phyloP scores from a whole-genome alignment of 2,113 vertebrate genomes.

The Addax nasomaculatus region DNA sequence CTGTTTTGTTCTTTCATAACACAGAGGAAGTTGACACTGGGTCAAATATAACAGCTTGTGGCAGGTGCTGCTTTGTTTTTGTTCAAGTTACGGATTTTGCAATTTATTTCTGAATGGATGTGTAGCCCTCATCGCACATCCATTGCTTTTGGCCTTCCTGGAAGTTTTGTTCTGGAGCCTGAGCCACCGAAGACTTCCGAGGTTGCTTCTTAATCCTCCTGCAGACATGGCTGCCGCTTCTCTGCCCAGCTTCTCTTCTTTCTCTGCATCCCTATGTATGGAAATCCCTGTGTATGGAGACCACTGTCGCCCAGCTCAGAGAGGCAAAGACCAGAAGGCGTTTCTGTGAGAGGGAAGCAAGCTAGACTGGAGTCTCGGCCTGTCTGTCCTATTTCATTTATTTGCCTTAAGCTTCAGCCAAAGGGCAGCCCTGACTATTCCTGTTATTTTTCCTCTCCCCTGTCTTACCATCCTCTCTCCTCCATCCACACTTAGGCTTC shows the following conservation, averaged over 20 bases:
- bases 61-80: neutral
- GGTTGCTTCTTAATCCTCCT: neutral
- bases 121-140: neutral
- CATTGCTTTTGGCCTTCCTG: neutral
- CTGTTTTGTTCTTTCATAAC: neutral
- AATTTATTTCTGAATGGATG: neutral
- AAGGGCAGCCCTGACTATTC: neutral
- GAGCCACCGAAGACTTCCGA: rapidly evolving
- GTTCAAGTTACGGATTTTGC: neutral
- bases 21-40: neutral
- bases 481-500: neutral
- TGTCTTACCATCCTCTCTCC: neutral
- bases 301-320: neutral
- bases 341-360: neutral
- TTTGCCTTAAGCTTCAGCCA: neutral
- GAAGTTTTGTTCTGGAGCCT: neutral
- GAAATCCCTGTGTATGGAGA: neutral
- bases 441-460: neutral
- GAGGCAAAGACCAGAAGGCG: neutral
- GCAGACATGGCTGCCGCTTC: neutral
- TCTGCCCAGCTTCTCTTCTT: neutral
- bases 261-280: neutral
- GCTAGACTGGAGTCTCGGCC: rapidly evolving
- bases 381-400: neutral
- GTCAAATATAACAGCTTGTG: neutral